Percentiles rank a stretch among this genome's conserved stretches.
These are phyloP conservation scores for Berghia stephanieae DNA, from an alignment of 1,140 invertebrate species.

Conservation along the genomic window DNA sequence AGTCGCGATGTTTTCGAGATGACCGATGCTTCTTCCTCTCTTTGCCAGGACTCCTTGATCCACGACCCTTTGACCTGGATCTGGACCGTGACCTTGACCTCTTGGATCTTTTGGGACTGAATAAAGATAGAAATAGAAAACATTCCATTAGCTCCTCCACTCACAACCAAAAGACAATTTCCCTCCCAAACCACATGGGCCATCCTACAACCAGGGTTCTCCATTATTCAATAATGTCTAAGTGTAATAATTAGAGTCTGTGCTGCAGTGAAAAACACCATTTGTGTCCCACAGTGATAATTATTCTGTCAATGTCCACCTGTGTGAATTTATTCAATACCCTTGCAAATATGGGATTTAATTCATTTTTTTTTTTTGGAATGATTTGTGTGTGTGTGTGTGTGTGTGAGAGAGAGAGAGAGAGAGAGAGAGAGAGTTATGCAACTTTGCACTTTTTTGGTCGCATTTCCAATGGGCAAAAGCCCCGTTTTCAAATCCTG, in stretches of 20 bases:
- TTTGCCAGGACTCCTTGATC: conserved; percentile 50
- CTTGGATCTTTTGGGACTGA: conserved; percentile 56
- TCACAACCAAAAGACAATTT: not conserved
- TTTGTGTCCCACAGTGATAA: no score
- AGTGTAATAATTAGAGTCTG: not conserved
- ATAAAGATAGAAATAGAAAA: conserved; percentile 5
- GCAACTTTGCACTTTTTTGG: no score
- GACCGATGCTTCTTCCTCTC: conserved; percentile 58
- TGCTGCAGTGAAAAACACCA: not conserved
- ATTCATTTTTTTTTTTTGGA: no score
- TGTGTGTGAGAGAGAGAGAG: no score
- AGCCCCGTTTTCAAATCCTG: no score
- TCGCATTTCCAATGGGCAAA: no score
- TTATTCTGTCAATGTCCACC: no score
- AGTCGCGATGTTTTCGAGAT: conserved; percentile 54
- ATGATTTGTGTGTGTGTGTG: no score
- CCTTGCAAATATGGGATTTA: no score
- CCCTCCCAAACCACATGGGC: not conserved
- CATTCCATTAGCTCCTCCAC: not conserved
- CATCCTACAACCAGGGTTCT: not conserved
- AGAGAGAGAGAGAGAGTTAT: no score
- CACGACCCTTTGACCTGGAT: conserved; percentile 50
- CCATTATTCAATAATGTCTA: not conserved
- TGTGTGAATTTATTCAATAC: no score
- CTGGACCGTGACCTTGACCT: conserved; percentile 52